Evolutionary conservation across 2,113 vertebrate species (phyloP).

Genomic region (Leptodactylus fuscus): DNA sequence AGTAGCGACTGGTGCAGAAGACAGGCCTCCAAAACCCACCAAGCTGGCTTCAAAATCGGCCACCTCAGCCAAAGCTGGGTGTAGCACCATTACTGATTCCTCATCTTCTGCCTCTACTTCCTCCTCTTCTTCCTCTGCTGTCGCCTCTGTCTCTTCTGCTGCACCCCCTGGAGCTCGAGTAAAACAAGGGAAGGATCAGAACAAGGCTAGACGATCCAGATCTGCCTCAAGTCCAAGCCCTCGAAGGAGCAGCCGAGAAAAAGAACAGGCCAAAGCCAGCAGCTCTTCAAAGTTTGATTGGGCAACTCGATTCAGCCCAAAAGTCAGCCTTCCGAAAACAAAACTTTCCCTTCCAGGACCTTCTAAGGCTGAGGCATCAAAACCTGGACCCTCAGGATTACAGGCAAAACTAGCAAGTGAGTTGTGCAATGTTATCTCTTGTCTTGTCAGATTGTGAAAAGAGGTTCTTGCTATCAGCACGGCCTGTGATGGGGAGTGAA

Average conservation of each 20-base stretch:
- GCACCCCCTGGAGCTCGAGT: conserved; percentile 90
- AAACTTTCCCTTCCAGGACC: conserved; percentile 97
- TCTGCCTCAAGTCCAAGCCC: conserved; percentile 97
- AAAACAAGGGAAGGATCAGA: conserved; percentile 99
- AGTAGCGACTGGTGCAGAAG: conserved; percentile 90
- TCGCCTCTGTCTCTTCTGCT: conserved; percentile 87
- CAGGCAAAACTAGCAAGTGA: conserved; percentile 99
- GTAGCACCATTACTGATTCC: conserved; percentile 97
- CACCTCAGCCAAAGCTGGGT: conserved; percentile 99
- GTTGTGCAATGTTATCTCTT: conserved; percentile 65
- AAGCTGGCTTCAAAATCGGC: conserved; percentile 99
- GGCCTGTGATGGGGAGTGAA: neutral
- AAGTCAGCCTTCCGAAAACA: conserved; percentile 98
- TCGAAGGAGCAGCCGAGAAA: conserved; percentile 94
- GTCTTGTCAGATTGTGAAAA: neutral
- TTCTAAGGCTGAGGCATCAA: conserved; percentile 95
- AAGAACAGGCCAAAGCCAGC: conserved; percentile 92
- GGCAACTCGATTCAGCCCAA: conserved; percentile 97
- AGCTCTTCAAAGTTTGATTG: conserved; percentile 98
- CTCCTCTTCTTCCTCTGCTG: conserved; percentile 86
- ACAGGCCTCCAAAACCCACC: conserved; percentile 97
- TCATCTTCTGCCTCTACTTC: conserved; percentile 94
- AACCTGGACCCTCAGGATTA: conserved; percentile 98
- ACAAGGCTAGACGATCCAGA: conserved; percentile 92
- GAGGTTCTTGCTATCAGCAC: neutral